phyloP scores from a whole-genome alignment of 2,113 vertebrate species.

The Pomatorhinus ruficollis region DNA sequence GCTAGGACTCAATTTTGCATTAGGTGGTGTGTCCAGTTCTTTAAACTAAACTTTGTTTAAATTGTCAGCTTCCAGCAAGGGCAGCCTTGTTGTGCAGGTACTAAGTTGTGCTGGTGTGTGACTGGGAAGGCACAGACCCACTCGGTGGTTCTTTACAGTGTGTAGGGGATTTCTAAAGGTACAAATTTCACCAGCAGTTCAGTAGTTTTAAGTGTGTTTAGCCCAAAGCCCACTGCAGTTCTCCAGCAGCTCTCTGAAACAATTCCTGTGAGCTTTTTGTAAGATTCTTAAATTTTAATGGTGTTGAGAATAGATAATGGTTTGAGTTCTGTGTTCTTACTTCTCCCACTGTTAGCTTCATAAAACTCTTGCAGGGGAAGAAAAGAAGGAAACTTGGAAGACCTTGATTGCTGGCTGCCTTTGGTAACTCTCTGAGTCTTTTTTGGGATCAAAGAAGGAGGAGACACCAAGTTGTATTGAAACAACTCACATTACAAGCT shows the following conservation, averaged over 20 bases:
- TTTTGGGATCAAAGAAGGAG: neutral
- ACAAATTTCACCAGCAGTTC: neutral
- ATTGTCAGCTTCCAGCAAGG: neutral
- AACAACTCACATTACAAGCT: neutral
- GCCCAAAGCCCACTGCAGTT: neutral
- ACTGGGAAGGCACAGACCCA: neutral
- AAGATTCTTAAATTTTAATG: neutral
- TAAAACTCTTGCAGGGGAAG: neutral
- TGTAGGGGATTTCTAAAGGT: neutral
- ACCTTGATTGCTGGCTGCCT: neutral
- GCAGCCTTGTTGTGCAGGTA: neutral
- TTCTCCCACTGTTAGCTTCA: neutral
- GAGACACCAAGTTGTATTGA: neutral
- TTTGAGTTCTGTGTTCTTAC: neutral
- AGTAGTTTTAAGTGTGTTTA: neutral
- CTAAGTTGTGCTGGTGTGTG: neutral
- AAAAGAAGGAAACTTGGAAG: neutral
- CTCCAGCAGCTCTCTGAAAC: neutral
- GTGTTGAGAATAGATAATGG: neutral
- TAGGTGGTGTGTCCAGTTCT: neutral
- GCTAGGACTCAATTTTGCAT: neutral
- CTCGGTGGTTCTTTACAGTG: neutral
- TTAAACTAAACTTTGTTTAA: neutral
- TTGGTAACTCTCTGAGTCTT: neutral
- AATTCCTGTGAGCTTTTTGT: neutral